These are phyloP conservation scores for Dryobotodes eremita DNA, from an alignment of 2,888 invertebrate genomes.

Conservation along the genomic window DNA sequence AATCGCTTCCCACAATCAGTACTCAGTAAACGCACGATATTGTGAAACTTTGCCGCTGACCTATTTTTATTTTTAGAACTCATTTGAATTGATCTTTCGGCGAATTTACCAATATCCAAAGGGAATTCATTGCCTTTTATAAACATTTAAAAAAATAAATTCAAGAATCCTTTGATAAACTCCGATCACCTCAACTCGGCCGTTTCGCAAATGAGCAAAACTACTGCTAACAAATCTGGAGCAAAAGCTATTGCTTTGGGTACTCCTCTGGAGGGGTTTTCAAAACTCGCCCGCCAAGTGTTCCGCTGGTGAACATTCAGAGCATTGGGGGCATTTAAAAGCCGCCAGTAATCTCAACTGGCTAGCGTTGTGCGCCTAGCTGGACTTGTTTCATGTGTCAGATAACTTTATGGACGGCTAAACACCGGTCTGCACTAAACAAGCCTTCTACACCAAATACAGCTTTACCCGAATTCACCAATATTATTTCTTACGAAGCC, in stretches of 20 bases:
- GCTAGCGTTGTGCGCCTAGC: conserved; percentile 75
- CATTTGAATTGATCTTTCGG: conserved; percentile 40
- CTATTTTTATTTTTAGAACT: conserved; percentile 59
- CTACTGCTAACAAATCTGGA: conserved; percentile 79
- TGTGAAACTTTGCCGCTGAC: conserved; percentile 68
- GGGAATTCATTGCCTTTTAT: conserved; percentile 44
- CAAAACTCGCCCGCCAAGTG: conserved; percentile 77
- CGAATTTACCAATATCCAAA: conserved; percentile 34
- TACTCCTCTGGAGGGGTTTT: conserved; percentile 77
- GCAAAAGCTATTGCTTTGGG: conserved; percentile 79
- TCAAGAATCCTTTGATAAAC: conserved; percentile 72
- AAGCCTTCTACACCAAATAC: conserved; percentile 7
- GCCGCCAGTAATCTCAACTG: conserved; percentile 79
- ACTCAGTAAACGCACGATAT: conserved; percentile 64
- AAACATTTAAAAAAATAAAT: conserved; percentile 55
- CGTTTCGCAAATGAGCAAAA: conserved; percentile 77
- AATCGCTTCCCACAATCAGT: conserved; percentile 72
- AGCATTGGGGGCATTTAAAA: conserved; percentile 80
- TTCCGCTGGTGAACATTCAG: conserved; percentile 65
- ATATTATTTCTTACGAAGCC: conserved; percentile 17
- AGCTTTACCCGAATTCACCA: neutral
- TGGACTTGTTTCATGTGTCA: conserved; percentile 78
- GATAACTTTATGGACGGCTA: conserved; percentile 55
- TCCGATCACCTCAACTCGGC: conserved; percentile 69
- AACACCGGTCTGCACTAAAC: conserved; percentile 18